phyloP scores from a whole-genome alignment of 2,888 invertebrate genomes.

The Peribatodes rhomboidaria region DNA sequence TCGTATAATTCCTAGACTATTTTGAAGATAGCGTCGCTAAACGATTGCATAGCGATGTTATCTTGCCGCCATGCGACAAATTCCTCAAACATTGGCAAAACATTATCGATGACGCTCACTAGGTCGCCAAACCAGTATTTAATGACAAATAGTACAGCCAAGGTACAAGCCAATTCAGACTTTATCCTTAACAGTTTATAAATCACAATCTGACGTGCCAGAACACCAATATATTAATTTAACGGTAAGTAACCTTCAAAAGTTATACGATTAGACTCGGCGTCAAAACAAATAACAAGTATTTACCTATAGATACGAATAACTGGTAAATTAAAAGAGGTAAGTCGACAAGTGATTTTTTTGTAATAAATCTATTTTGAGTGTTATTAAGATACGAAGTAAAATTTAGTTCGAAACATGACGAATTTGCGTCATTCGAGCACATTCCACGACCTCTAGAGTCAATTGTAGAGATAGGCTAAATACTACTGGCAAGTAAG shows the following conservation, averaged over 20 bases:
- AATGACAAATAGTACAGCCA: slow-evolving; percentile 56
- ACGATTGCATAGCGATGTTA: slow-evolving; percentile 30
- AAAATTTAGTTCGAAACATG: slow-evolving; percentile 20
- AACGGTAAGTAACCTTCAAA: slow-evolving; percentile 65
- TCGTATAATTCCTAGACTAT: background rate
- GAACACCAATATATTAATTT: slow-evolving; percentile 23
- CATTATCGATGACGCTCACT: slow-evolving; percentile 52
- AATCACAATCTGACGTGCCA: slow-evolving; percentile 40
- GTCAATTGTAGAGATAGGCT: slow-evolving; percentile 12
- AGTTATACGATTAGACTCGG: slow-evolving; percentile 54
- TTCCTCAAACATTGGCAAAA: slow-evolving; percentile 49
- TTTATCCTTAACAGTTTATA: slow-evolving; percentile 37
- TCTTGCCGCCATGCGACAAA: slow-evolving; percentile 35
- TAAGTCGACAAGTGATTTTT: slow-evolving; percentile 26
- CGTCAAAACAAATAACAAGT: slow-evolving; percentile 55
- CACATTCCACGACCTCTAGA: slow-evolving; percentile 26
- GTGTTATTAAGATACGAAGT: slow-evolving; percentile 10
- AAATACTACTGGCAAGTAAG: background rate
- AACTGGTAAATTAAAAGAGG: slow-evolving; percentile 13
- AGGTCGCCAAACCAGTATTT: slow-evolving; percentile 69
- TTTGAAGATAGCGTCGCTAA: background rate
- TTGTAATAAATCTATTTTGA: slow-evolving; percentile 27
- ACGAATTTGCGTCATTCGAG: slow-evolving; percentile 28
- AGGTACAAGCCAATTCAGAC: slow-evolving; percentile 44
- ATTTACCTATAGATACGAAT: slow-evolving; percentile 33